phyloP scores from a whole-genome alignment of 64 coral and sea anemone genomes.

The Montipora cactus region DNA sequence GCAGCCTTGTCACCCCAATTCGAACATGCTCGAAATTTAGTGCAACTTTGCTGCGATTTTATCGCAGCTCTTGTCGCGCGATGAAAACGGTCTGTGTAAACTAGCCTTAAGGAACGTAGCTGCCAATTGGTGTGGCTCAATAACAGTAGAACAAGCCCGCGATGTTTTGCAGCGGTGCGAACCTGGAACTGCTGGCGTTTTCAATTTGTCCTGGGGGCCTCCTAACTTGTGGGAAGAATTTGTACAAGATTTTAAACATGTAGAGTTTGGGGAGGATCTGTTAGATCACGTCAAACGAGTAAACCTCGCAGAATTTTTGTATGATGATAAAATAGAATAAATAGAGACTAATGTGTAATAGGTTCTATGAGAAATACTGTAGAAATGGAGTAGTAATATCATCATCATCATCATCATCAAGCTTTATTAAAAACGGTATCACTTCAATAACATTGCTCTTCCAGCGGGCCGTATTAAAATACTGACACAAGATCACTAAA shows the following conservation, averaged over 20 bases:
- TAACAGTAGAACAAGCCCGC: constrained; percentile 14
- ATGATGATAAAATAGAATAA: neutral
- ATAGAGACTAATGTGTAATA: constrained; percentile 8
- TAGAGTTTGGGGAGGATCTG: neutral
- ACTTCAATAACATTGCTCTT: no score
- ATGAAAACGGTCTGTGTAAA: no score
- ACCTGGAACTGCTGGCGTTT: neutral
- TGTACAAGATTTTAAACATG: constrained; percentile 21
- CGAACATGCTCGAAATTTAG: no score
- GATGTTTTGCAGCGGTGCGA: neutral
- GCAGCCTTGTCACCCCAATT: no score
- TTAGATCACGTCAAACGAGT: no score
- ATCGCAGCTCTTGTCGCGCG: no score
- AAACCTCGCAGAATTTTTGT: no score
- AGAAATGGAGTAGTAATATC: neutral
- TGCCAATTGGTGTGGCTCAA: constrained; percentile 11
- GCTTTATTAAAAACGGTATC: no score
- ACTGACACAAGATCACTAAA: no score
- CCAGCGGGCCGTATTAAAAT: no score
- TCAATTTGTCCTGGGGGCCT: neutral
- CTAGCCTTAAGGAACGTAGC: neutral
- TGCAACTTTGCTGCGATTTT: no score
- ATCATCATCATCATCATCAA: no score
- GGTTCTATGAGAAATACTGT: neutral
- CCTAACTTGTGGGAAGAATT: constrained; percentile 11